A percentile compares a stretch with the other conserved stretches of the same genome.
These are phyloP conservation scores for Drosophila siamana DNA, from an alignment of 2,888 invertebrate genomes.

Conservation along the genomic window DNA sequence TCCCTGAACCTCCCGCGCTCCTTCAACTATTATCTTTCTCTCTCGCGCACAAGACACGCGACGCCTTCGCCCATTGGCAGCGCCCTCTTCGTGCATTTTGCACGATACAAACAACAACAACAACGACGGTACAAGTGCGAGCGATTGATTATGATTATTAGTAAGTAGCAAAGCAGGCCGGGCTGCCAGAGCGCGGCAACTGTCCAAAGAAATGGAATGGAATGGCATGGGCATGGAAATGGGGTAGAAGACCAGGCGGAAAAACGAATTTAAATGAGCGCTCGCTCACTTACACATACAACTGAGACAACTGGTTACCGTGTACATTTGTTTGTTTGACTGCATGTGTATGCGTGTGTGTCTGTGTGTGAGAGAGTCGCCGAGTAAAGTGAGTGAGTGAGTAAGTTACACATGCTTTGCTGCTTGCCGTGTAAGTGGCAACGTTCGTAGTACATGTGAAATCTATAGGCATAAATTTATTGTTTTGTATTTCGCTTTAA, in stretches of 20 bases:
- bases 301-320: conserved; percentile 53
- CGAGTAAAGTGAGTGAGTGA: conserved; percentile 34
- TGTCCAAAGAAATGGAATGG: conserved; percentile 48
- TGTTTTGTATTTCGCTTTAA: conserved; percentile 70
- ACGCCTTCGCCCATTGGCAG: conserved; percentile 18
- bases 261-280: conserved; percentile 77
- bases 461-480: conserved; percentile 80
- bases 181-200: conserved; percentile 52
- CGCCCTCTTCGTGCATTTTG: conserved; percentile 58
- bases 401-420: conserved; percentile 52
- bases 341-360: conserved; percentile 14
- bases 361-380: conserved; percentile 31
- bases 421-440: conserved; percentile 58
- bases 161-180: conserved; percentile 65
- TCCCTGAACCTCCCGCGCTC: conserved; percentile 27
- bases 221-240: conserved; percentile 35
- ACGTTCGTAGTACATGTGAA: conserved; percentile 66
- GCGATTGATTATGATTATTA: conserved; percentile 80
- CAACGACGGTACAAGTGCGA: conserved; percentile 72
- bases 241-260: conserved; percentile 59
- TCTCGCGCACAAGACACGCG: conserved; percentile 37
- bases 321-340: conserved; percentile 35
- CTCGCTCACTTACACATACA: conserved; percentile 45
- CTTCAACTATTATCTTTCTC: conserved; percentile 36
- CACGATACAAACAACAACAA: conserved; percentile 71